phyloP scores from a whole-genome alignment of 2,113 vertebrate species.

The Pandion haliaetus region DNA sequence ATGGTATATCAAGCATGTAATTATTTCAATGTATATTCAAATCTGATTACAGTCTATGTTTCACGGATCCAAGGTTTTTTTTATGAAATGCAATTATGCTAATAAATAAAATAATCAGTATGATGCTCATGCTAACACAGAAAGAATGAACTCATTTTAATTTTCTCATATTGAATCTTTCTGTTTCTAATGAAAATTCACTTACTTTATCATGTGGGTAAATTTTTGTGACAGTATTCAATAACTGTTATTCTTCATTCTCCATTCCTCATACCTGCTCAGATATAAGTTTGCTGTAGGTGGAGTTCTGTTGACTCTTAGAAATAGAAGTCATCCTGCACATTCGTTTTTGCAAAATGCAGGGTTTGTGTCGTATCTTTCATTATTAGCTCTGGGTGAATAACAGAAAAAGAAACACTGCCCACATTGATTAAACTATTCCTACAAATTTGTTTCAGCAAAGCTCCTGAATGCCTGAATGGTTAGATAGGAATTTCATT shows the following conservation, averaged over 20 bases:
- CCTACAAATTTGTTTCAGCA: neutral
- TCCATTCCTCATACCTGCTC: neutral
- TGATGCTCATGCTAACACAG: neutral
- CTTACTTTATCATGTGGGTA: neutral
- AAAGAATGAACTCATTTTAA: neutral
- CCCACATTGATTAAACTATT: neutral
- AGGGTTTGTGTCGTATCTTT: neutral
- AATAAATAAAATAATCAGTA: neutral
- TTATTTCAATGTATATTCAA: slow-evolving; percentile 11
- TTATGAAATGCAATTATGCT: neutral
- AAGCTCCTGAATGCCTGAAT: neutral
- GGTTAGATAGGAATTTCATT: neutral
- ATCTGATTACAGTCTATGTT: neutral
- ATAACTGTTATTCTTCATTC: neutral
- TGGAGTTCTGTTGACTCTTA: neutral
- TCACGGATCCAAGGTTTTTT: neutral
- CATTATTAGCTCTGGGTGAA: neutral
- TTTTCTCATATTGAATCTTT: neutral
- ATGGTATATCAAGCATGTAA: slow-evolving; percentile 12
- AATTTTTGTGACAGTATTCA: neutral
- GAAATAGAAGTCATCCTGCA: neutral
- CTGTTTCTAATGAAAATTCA: neutral
- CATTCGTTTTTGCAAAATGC: neutral
- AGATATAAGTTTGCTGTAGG: neutral
- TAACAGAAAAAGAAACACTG: neutral